These are phyloP conservation scores for Elgaria multicarinata DNA, from an alignment of 2,113 vertebrate species.

Conservation along the genomic window DNA sequence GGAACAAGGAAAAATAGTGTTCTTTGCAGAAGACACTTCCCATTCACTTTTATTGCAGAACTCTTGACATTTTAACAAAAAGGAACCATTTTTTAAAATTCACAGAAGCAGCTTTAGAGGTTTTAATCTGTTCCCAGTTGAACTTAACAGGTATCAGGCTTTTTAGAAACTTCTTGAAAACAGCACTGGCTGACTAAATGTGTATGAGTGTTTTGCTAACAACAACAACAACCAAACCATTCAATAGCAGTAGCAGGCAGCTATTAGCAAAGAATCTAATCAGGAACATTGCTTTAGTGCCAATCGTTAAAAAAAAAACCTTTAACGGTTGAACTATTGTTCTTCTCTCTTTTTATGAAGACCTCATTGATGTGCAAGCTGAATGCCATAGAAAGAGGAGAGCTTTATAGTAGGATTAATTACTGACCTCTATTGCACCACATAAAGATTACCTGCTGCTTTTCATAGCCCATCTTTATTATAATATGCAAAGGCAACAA, in stretches of 20 bases:
- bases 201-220: conserved; percentile 53
- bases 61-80: conserved; percentile 14
- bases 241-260: conserved; percentile 62
- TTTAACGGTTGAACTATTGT: conserved; percentile 61
- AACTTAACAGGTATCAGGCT: conserved; percentile 12
- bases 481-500: conserved; percentile 29
- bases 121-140: conserved; percentile 26
- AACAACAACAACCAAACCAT: not conserved
- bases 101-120: conserved; percentile 15
- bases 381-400: conserved; percentile 57
- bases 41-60: conserved; percentile 28
- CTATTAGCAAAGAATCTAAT: conserved; percentile 74
- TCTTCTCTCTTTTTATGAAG: conserved; percentile 66
- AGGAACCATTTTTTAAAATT: conserved; percentile 6
- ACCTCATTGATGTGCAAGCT: conserved; percentile 60
- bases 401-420: conserved; percentile 66
- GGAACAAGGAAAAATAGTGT: not conserved
- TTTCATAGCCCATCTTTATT: conserved; percentile 37
- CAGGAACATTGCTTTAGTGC: conserved; percentile 67
- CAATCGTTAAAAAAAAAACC: conserved; percentile 65
- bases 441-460: conserved; percentile 64
- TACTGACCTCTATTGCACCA: conserved; percentile 60
- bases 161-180: conserved; percentile 44
- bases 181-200: conserved; percentile 57
- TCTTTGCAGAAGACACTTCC: not conserved